Base-by-base conservation (phyloP, 2,888 invertebrate species). In the Teleiodes luculella region DNA sequence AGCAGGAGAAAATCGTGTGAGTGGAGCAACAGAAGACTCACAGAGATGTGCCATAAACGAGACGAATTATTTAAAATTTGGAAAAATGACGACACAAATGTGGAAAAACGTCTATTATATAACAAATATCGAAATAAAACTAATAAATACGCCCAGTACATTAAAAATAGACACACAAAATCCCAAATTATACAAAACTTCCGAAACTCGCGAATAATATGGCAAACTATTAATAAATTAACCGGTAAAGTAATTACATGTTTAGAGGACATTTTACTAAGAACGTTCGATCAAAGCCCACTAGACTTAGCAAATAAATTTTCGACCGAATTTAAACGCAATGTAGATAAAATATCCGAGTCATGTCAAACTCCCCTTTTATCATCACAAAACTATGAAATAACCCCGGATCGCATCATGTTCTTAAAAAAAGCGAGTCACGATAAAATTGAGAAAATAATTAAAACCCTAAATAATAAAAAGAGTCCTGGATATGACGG, bases 91-190 rank as follows among this genome's bases (percentile, higher is more conserved):
- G 8, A 20, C 10, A 45, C 18, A 20, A 54, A 57, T 20, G 13
- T 10, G 7, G 10, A 52, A 47, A 59, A 57, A 35, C 41, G 37
- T 46, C 6, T 52, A 8, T 3, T 53, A 8, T 59, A 55, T 31
- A 57, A 57, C 41, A 48, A 41, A 5, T 57, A 50, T 45, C 50
- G 59, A 53, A 59, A 59, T 31, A 55, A 54, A 51, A 54, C 51
- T 1, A 56, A 41, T 28, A 57, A 56, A 36, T 50, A 51, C n/a
- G 55, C 39, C n/a, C 37, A 54, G 11, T 20, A 47, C 11, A 14
- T 35, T 13, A 52, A 48, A 53, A 57, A 57, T 20, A 50, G 51
- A 2, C 31, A 56, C 18, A 53, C 31, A 13, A 56, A 37, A 45
- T 13, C 36, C 14, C 46, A 59, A 37, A 57, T 59, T 11, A 18